Evolutionary conservation across 2,888 invertebrate species (phyloP), one percentile per base, ranked within the genome.

Genomic region (Agrotis puta): DNA sequence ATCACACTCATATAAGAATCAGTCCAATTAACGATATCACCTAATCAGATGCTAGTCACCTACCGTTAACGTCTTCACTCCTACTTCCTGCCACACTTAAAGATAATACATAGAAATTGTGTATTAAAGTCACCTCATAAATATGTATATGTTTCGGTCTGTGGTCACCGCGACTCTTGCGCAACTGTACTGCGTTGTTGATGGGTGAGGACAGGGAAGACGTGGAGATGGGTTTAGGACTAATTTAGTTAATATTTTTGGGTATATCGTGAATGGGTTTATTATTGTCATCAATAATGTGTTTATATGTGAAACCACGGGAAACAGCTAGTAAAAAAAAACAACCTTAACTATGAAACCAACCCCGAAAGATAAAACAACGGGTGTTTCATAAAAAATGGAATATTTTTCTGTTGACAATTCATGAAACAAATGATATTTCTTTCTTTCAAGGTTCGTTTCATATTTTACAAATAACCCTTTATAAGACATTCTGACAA

Each of bases 81-180:
- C 92, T 84, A 92, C 94, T 96, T 96, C 95, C 95, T 95, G 94
- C 93, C 93, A 94, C 94, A 94, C 94, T 90, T 87, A 87, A 91
- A 95, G 95, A 95, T 95, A 95, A 95, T 94, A 95, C 95, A 95
- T 95, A 95, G 95, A 96, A 95, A 95, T 95, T 94, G 95, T 96
- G 94, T 94, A 95, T 95, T 95, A 95, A 92, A 94, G 92, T 92
- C 93, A 91, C 90, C 93, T 96, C 94, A 95, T 96, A 94, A 94
- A 96, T 96, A 96, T 96, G 95, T 93, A 95, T 96, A 92, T 92
- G 95, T 94, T 91, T 94, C 95, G 95, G 93, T 96, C 92, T 91
- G 94, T 95, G 95, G 93, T 91, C 94, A 94, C 93, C 91, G 90
- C 91, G 86, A 91, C 92, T 92, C 93, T 96, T 95, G 94, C 95